Evolutionary conservation across 2,888 invertebrate genomes (phyloP), one percentile per base, ranked within the genome.

Genomic region (Mesorhabditis belari): DNA sequence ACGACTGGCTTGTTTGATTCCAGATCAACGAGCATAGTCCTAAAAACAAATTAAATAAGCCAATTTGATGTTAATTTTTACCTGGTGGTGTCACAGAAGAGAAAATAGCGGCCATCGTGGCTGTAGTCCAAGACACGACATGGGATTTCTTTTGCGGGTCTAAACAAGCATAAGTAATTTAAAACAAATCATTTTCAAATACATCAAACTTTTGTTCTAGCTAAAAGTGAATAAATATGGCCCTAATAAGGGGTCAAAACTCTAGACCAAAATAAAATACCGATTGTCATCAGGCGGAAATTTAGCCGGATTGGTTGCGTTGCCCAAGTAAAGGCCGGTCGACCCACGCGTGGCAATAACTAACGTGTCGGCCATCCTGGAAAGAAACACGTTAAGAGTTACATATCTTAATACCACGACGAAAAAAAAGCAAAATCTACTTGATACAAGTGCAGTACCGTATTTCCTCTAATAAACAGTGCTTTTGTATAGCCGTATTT

Each of bases 71-170:
- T 21, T 54, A 12, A 21, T 23, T 49, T 69, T 63, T 57, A 78
- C 78, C 63, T 70, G 58, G 67, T 63, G 51, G 69, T 66, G 63
- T 79, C 76, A 64, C 77, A 77, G 58, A 71, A 79, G 49, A 73
- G 73, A 61, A 77, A 75, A 60, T 68, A 72, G 44, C 73, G 67
- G 12, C 79, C 79, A 62, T 66, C 70, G 56, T 76, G 71, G 60
- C 76, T 76, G 67, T 70, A 79, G 53, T 70, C 65, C 57, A 79
- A 70, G 44, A 70, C 66, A 24, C 79, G 76, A 66, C 75, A 75
- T 21, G 67, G 62, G 54, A 61, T 64, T 17, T 72, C 65, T 58
- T 70, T 72, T 25, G 76, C 70, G 49, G 64, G 63, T 27, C 76
- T 77, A 54, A 58, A 71, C 63, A 44, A 44, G 12, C 17, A 53